Evolutionary conservation across 1,140 invertebrate species (phyloP).

Genomic region (Bombus polaris): DNA sequence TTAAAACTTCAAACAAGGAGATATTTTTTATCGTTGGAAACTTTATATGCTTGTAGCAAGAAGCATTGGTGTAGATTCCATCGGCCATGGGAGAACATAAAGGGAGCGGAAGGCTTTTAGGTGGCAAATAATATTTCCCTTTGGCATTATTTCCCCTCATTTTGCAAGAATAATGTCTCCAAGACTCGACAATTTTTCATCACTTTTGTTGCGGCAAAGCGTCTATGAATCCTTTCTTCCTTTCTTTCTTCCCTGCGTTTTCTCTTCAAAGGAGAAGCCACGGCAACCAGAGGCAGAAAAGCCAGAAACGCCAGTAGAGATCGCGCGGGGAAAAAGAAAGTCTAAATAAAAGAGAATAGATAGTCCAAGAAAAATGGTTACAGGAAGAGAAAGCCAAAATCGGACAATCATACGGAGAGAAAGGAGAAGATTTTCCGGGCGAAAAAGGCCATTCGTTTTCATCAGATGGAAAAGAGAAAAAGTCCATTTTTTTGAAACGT

Average conservation of each 20-base stretch:
- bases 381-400: background rate
- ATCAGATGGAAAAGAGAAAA: background rate
- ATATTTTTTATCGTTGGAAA: background rate
- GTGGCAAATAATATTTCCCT: slow-evolving; percentile 16
- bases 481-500: background rate
- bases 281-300: too few relatives aligned
- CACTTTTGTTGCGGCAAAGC: background rate
- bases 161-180: background rate
- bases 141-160: background rate
- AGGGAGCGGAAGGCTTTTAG: background rate
- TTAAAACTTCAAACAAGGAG: background rate
- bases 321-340: background rate
- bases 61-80: background rate
- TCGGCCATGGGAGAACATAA: too few relatives aligned
- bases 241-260: background rate
- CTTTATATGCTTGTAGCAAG: background rate
- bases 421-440: background rate
- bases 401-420: background rate
- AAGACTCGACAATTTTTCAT: background rate
- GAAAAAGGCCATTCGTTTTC: background rate
- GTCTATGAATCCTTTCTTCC: background rate
- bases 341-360: background rate
- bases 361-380: background rate
- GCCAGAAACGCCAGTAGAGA: background rate
- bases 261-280: background rate